These are phyloP conservation scores for Palythoa heliodiscus DNA, from an alignment of 92 coral and sea anemone genomes.

Conservation along the genomic window DNA sequence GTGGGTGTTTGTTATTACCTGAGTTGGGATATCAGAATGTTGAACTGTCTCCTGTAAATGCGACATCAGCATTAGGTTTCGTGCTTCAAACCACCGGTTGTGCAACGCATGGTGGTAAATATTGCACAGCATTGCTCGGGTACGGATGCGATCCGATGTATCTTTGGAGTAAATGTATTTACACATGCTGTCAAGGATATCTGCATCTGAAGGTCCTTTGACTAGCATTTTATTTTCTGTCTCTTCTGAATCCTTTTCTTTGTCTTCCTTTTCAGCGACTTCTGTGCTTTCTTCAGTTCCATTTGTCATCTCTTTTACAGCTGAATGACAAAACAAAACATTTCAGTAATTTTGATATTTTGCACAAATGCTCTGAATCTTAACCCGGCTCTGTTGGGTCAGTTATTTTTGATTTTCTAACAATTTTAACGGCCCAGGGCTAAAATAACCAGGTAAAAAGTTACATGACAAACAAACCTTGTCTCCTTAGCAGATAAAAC, in stretches of 20 bases:
- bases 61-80: slow-evolving; percentile 96
- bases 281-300: slow-evolving; percentile 25
- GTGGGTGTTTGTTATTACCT: slow-evolving; percentile 61
- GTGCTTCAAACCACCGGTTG: slow-evolving; percentile 96
- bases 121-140: slow-evolving; percentile 97
- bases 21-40: slow-evolving; percentile 96
- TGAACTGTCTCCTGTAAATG: slow-evolving; percentile 94
- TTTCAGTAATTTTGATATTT: no score
- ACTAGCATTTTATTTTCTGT: slow-evolving; percentile 13
- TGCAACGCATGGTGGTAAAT: slow-evolving; percentile 92
- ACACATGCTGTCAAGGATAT: slow-evolving; percentile 72
- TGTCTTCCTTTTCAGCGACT: slow-evolving; percentile 48
- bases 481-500: no score
- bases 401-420: no score
- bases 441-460: no score
- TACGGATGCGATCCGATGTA: slow-evolving; percentile 92
- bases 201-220: slow-evolving; percentile 59
- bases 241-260: slow-evolving; percentile 33
- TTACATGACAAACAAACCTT: no score
- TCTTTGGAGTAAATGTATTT: slow-evolving; percentile 96
- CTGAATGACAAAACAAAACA: neutral
- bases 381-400: no score
- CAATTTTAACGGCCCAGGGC: no score
- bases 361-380: no score
- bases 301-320: slow-evolving; percentile 25